Percentiles rank a stretch among this genome's conserved stretches.
These are phyloP conservation scores for Drosophila parabipectinata DNA, from an alignment of 1,140 invertebrate species.

Conservation along the genomic window DNA sequence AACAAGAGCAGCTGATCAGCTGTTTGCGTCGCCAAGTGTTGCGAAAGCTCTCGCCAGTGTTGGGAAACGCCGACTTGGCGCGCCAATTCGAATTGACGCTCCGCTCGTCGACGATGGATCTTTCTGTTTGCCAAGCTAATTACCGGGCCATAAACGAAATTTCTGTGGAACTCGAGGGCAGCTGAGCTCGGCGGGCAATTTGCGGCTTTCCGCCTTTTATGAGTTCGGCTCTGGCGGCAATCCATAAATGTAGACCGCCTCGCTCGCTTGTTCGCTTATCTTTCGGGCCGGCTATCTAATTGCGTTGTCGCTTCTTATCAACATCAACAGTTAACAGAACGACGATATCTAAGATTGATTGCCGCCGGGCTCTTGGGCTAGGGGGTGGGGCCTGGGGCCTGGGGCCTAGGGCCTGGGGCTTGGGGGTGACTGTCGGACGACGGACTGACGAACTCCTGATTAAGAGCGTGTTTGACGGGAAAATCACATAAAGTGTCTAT, in stretches of 20 bases:
- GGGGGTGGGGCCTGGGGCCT: not conserved
- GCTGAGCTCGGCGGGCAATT: conserved; percentile 40
- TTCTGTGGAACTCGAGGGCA: conserved; percentile 48
- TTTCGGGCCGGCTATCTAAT: conserved; percentile 67
- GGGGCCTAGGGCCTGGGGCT: conserved; percentile 7
- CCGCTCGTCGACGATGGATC: not conserved
- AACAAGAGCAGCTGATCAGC: conserved; percentile 13
- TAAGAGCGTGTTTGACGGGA: conserved; percentile 38
- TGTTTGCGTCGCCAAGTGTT: conserved; percentile 19
- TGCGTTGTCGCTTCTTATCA: conserved; percentile 77
- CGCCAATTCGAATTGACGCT: conserved; percentile 5
- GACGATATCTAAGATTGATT: conserved; percentile 79
- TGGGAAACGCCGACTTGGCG: conserved; percentile 21
- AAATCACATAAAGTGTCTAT: conserved; percentile 75
- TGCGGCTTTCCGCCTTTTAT: conserved; percentile 62
- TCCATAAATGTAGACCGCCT: conserved; percentile 32
- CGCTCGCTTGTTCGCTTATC: conserved; percentile 47
- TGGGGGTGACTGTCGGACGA: conserved; percentile 3
- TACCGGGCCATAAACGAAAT: conserved; percentile 66
- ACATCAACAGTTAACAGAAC: conserved; percentile 48
- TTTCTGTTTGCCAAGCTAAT: conserved; percentile 55
- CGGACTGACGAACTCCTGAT: conserved; percentile 7
- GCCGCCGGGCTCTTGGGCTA: conserved; percentile 24
- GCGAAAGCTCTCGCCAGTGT: conserved; percentile 14
- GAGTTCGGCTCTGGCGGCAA: conserved; percentile 68